These are phyloP conservation scores for Bucco capensis DNA, from an alignment of 2,113 vertebrate genomes.

Conservation along the genomic window DNA sequence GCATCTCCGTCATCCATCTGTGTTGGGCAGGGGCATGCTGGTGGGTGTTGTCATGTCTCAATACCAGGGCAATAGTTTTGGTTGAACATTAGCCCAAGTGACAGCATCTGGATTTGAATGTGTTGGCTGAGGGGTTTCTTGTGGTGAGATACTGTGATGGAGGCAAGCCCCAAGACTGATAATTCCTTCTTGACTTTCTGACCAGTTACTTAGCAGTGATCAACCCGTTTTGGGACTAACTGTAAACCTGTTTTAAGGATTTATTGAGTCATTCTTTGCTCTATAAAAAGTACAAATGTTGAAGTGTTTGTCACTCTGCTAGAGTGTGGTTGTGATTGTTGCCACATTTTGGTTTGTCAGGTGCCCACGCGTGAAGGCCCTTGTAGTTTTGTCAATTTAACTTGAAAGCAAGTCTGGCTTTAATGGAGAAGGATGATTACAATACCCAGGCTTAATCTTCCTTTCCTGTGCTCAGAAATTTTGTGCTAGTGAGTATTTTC, in stretches of 20 bases:
- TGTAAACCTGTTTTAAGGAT: neutral
- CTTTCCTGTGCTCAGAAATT: neutral
- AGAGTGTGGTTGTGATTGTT: neutral
- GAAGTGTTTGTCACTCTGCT: neutral
- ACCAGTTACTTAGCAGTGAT: neutral
- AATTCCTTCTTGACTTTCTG: neutral
- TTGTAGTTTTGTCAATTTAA: neutral
- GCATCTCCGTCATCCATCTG: neutral
- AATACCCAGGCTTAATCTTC: neutral
- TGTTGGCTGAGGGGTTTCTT: neutral
- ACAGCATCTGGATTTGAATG: neutral
- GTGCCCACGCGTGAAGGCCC: neutral
- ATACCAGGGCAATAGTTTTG: neutral
- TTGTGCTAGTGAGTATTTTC: neutral
- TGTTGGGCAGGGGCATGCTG: neutral
- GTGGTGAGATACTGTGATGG: neutral
- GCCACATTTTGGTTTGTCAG: neutral
- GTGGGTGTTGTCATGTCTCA: neutral
- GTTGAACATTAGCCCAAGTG: neutral
- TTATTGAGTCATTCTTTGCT: slow-evolving; percentile 1
- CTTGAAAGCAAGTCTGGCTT: neutral
- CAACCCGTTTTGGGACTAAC: neutral
- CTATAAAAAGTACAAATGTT: slow-evolving; percentile 1
- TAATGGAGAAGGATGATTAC: neutral
- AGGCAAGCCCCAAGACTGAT: neutral